These are phyloP conservation scores for Ammodytes dubius DNA, from an alignment of 2,113 vertebrate genomes.

Conservation along the genomic window DNA sequence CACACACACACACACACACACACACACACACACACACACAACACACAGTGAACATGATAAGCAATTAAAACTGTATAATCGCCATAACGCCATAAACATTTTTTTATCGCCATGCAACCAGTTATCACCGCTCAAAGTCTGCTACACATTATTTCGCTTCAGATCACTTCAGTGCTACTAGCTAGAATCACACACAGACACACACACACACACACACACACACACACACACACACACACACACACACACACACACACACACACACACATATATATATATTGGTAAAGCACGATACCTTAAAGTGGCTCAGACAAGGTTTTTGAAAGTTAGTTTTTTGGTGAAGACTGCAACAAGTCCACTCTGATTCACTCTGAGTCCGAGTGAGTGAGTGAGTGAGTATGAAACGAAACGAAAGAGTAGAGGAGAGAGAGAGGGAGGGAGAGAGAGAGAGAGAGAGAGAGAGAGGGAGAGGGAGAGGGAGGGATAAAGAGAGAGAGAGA, in stretches of 20 bases:
- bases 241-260: not conserved
- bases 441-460: too few species aligned
- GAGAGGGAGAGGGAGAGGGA: too few species aligned
- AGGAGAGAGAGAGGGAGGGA: not conserved
- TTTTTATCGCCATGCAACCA: not conserved
- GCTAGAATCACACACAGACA: not conserved
- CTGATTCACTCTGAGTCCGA: slow-evolving; percentile 35
- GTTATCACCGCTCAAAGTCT: slow-evolving; percentile 23
- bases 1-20: too few species aligned
- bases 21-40: too few species aligned
- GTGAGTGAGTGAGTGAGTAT: slow-evolving; percentile 23
- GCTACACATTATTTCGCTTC: not conserved
- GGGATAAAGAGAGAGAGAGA: not conserved
- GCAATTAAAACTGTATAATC: not conserved
- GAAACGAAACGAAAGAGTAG: slow-evolving; percentile 17
- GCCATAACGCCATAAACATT: slow-evolving; percentile 14
- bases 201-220: too few species aligned
- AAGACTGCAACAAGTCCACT: slow-evolving; percentile 49
- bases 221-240: not conserved
- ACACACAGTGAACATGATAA: not conserved
- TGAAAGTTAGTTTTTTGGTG: slow-evolving; percentile 18
- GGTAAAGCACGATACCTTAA: slow-evolving; percentile 60
- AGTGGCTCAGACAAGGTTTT: slow-evolving; percentile 13
- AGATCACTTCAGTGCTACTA: not conserved
- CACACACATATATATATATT: not conserved